These are phyloP conservation scores for Palythoa grandiflora DNA, from an alignment of 92 coral and sea anemone genomes.

Conservation along the genomic window DNA sequence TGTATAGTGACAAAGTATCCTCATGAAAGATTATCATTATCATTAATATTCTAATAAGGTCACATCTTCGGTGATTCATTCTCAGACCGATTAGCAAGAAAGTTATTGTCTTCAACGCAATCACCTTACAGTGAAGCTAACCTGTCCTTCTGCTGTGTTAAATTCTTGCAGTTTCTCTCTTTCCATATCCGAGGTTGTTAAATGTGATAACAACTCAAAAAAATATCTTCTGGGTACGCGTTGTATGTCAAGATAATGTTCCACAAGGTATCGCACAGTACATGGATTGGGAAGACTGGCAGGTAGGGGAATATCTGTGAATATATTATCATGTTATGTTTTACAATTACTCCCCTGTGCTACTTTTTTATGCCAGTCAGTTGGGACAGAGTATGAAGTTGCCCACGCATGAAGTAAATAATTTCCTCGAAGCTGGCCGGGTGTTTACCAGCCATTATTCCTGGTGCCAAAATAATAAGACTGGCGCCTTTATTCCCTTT, in stretches of 20 bases:
- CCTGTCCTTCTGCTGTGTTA: constrained; percentile 96
- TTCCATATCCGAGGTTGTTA: constrained; percentile 92
- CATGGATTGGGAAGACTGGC: constrained; percentile 87
- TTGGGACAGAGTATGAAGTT: no score
- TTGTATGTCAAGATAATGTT: constrained; percentile 93
- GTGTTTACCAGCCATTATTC: no score
- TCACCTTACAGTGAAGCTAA: constrained; percentile 6
- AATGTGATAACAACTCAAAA: constrained; percentile 95
- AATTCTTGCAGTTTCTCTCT: constrained; percentile 94
- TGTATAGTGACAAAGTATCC: no score
- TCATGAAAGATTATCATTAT: no score
- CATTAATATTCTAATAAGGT: no score
- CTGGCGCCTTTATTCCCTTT: no score
- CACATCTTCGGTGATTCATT: no score
- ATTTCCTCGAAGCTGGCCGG: no score
- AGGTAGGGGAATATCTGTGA: constrained; percentile 84
- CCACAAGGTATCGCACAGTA: constrained; percentile 86
- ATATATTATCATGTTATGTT: neutral
- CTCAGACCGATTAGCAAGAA: no score
- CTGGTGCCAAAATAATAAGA: no score
- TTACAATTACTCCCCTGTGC: neutral
- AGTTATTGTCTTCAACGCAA: neutral
- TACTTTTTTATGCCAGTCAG: neutral
- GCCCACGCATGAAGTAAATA: no score
- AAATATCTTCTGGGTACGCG: constrained; percentile 94